phyloP scores from a whole-genome alignment of 2,888 invertebrate genomes.

The Syritta pipiens region DNA sequence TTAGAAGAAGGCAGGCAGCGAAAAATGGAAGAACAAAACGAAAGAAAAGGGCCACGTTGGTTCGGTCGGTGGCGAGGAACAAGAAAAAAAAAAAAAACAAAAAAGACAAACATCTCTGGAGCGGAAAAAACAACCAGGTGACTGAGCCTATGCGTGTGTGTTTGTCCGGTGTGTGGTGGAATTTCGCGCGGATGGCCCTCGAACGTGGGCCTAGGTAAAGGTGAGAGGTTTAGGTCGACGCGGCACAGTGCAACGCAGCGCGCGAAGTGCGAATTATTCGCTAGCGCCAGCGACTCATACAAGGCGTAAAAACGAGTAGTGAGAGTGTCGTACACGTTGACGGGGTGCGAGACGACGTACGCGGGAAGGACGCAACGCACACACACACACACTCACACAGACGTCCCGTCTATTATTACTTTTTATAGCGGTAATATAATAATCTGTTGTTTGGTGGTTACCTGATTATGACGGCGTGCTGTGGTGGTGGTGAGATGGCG shows the following conservation, averaged over 20 bases:
- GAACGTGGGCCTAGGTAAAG: slow-evolving; percentile 54
- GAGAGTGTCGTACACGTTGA: slow-evolving; percentile 61
- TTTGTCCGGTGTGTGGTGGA: slow-evolving; percentile 43
- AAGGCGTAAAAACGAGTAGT: slow-evolving; percentile 61
- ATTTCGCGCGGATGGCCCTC: slow-evolving; percentile 22
- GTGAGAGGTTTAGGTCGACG: slow-evolving; percentile 68
- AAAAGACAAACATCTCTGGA: slow-evolving; percentile 23
- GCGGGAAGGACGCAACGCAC: slow-evolving; percentile 10
- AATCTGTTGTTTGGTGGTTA: slow-evolving; percentile 62
- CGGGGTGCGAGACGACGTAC: background rate
- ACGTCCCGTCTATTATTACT: slow-evolving; percentile 50
- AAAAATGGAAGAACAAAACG: slow-evolving; percentile 3
- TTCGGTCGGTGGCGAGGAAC: slow-evolving; percentile 1
- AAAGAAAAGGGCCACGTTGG: slow-evolving; percentile 16
- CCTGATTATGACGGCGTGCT: slow-evolving; percentile 56
- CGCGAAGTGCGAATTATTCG: slow-evolving; percentile 59
- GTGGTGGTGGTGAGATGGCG: slow-evolving; percentile 39
- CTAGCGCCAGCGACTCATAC: slow-evolving; percentile 59
- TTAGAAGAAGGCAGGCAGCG: slow-evolving; percentile 50
- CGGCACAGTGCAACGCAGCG: slow-evolving; percentile 25
- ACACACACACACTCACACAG: too few relatives aligned
- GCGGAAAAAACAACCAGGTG: too few relatives aligned
- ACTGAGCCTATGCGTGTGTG: too few relatives aligned
- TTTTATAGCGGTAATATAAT: slow-evolving; percentile 63
- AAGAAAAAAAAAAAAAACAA: slow-evolving; percentile 11